Evolutionary conservation across 2,797 vertebrate genomes (phyloP), one percentile per base, ranked within the genome.

Genomic region (Sciurus vulgaris): DNA sequence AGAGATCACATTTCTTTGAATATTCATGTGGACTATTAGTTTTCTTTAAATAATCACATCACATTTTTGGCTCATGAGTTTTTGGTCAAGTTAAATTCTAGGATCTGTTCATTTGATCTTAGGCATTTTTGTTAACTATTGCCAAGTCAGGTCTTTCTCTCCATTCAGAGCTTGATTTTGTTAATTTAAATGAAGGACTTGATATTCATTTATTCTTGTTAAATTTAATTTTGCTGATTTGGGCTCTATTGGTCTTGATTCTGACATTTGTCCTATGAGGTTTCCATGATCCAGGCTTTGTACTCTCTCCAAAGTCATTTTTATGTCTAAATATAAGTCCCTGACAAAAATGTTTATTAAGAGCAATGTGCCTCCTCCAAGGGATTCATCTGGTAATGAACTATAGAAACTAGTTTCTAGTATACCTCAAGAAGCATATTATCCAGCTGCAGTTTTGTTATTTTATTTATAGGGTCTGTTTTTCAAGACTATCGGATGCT

Each of bases 1-100:
- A 78, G 93, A 94, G 92, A 90, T 95, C 94, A 78, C 6, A 22
- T 96, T 96, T 97, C 96, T 93, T 84, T 97, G 95, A 97, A 91
- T 96, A 93, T 96, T 95, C 91, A 96, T 94, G 54, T 44, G 65
- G 44, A 89, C 76, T 85, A 89, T 94, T 96, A 30, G 12, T 96
- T 96, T 96, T 86, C 89, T 96, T 94, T 86, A 93, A 89, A 85
- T 30, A 94, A 73, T 96, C 89, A 89, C 65, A 74, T 97, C 76
- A 76, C 89, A 94, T 89, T 93, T 97, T 96, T 97, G 94, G 94
- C 70, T 83, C 49, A 33, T 77, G 82, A 70, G 24, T 30, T 95
- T 95, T 96, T 79, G 83, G 79, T 96, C 84, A 96, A 78, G 70
- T 94, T 95, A 83, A 95, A 87, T 73, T 84, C 24, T 97, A 76